Percentiles rank a stretch among this genome's conserved stretches.
Conservation (phyloP, 2,797 vertebrate genomes). For the Pangasius krempfi region DNA sequence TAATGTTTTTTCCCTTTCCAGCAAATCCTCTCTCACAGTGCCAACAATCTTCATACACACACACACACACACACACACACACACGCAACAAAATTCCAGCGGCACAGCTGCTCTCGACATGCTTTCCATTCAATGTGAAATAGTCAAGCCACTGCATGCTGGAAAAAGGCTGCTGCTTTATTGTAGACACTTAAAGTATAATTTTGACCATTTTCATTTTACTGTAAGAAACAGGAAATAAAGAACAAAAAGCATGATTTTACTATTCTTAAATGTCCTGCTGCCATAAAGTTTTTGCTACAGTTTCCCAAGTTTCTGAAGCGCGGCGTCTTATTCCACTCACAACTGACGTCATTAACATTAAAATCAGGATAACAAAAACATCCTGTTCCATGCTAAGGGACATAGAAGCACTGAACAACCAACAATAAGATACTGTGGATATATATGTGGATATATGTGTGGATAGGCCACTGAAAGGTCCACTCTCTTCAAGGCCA, state of each 20-base stretch:
- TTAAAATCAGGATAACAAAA: background rate
- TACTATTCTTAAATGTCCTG: background rate
- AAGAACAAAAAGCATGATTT: background rate
- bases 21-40: background rate
- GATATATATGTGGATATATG: background rate
- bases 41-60: background rate
- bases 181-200: background rate
- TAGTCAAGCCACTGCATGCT: background rate
- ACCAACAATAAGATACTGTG: background rate
- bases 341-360: background rate
- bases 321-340: background rate
- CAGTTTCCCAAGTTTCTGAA: background rate
- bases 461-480: background rate
- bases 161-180: background rate
- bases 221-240: background rate
- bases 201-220: background rate
- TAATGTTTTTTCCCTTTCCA: background rate
- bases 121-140: constrained; percentile 19
- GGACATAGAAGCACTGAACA: background rate
- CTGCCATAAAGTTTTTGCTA: background rate
- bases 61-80: no score
- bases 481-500: background rate
- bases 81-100: constrained; percentile 4
- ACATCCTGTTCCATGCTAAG: background rate
- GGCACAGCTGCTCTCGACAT: constrained; percentile 13